phyloP scores from a whole-genome alignment of 2,888 invertebrate species.

The Phyllotreta cruciferae region DNA sequence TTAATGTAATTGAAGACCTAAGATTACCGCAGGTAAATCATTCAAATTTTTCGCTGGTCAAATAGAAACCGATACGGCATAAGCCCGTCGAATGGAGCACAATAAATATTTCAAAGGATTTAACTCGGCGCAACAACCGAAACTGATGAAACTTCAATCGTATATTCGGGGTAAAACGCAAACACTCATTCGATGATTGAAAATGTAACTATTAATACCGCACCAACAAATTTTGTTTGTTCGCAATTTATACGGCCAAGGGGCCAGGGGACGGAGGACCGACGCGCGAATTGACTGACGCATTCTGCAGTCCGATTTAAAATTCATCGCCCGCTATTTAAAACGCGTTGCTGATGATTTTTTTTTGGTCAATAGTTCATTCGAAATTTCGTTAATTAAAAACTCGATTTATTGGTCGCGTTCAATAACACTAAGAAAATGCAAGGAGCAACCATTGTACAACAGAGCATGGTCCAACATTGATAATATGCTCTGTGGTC shows the following conservation, averaged over 20 bases:
- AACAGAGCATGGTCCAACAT: no score
- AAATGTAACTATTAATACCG: conserved; percentile 19
- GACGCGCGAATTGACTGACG: conserved; percentile 17
- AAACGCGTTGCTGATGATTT: no score
- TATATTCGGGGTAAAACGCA: conserved; percentile 18
- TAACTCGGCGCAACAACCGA: conserved; percentile 7
- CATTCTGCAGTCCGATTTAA: conserved; percentile 8
- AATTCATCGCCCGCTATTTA: conserved; percentile 2
- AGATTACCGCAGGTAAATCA: no score
- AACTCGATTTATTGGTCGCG: no score
- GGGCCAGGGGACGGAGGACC: no score
- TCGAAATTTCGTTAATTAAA: no score
- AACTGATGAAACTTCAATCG: conserved; percentile 19
- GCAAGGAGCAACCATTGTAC: no score
- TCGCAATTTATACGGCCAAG: conserved; percentile 11
- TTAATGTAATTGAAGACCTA: no score
- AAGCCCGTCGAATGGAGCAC: conserved; percentile 3
- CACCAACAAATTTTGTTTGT: conserved; percentile 26
- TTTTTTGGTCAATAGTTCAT: no score
- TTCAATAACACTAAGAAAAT: no score
- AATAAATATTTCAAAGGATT: conserved; percentile 20
- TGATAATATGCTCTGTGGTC: no score
- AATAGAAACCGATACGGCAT: neutral
- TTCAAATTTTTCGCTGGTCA: no score
- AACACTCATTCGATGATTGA: conserved; percentile 26